Evolutionary conservation across 2,113 vertebrate genomes (phyloP), one percentile per base, ranked within the genome.

Genomic region (Nibea coibor): DNA sequence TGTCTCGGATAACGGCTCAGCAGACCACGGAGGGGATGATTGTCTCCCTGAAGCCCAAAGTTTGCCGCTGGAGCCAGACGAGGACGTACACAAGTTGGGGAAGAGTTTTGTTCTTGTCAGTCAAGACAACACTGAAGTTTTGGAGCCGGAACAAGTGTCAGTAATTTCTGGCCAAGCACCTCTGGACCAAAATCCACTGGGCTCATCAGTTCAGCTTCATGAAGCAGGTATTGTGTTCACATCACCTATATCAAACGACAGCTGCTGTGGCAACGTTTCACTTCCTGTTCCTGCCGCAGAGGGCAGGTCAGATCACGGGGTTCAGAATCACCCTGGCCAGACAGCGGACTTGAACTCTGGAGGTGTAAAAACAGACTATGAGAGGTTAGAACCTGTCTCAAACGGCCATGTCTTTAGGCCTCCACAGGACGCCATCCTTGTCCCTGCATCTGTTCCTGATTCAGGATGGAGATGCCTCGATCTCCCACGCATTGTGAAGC

Each of bases 401-500:
- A 92, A 92, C 48, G 81, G 86, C 10, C 31, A 67, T 24, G 56
- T 58, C 3, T 10, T 24, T 19, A 61, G 15, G 16, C 43, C 57
- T 35, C 39, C 48, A 20, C 63, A 50, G 20, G 69, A 66, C n/a
- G 19, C 54, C 31, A 3, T 54, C 59, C 31, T 79, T 22, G 54
- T 50, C 47, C 10, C 59, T 61, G 10, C 3, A 24, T 17, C 43
- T 45, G 48, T 53, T 39, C 35, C 70, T 6, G 26, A 64, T 35
- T 48, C 76, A 31, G 83, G 17, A 31, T 66, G 5, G 48, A 81
- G 57, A 65, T 20, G 66, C 39, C 69, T 35, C 20, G 86, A 94
- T 59, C 87, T 93, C 2, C 92, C 88, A 3, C 90, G 91, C 85
- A 83, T 96, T 19, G 89, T 96, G 58, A 96, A 94, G 72, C 92